A percentile compares a stretch with the other conserved stretches of the same genome.
These are phyloP conservation scores for Aphidius ervi DNA, from an alignment of 1,140 invertebrate genomes.

Conservation along the genomic window DNA sequence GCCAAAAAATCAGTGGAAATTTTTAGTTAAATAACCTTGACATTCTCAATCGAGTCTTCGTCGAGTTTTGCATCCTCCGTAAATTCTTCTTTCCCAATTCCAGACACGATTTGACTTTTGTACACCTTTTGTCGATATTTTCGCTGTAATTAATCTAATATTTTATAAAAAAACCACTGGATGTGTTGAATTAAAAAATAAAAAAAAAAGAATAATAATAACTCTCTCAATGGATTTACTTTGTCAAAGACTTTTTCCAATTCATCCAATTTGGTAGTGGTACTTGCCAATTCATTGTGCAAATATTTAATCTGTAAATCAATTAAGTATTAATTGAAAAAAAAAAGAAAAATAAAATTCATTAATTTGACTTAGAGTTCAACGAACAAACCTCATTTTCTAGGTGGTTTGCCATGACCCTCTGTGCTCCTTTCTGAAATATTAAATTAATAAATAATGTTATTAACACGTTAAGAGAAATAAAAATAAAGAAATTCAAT, in stretches of 20 bases:
- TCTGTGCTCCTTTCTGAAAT: slow-evolving; percentile 37
- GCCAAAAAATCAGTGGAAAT: background rate
- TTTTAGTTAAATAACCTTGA: slow-evolving; percentile 30
- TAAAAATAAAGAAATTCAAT: background rate
- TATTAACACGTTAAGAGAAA: slow-evolving; percentile 1
- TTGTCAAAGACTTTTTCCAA: slow-evolving; percentile 28
- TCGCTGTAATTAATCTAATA: slow-evolving; percentile 36
- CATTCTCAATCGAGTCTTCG: slow-evolving; percentile 26
- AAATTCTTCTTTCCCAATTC: slow-evolving; percentile 19
- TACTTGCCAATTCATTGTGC: slow-evolving; percentile 26
- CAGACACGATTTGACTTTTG: slow-evolving; percentile 14
- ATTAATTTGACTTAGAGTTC: background rate
- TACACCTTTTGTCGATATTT: slow-evolving; percentile 22
- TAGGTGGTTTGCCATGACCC: slow-evolving; percentile 28
- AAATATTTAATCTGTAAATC: slow-evolving; percentile 31
- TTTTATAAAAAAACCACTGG: slow-evolving; percentile 29
- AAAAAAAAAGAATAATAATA: background rate
- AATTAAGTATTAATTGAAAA: slow-evolving; percentile 9
- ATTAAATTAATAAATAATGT: background rate
- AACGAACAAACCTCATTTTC: slow-evolving; percentile 35
- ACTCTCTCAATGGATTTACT: slow-evolving; percentile 30
- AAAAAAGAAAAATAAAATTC: background rate
- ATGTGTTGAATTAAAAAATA: background rate
- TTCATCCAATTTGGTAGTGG: background rate
- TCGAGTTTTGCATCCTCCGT: slow-evolving; percentile 11